Evolutionary conservation across 2,113 vertebrate species (phyloP).

Genomic region (Chlorodrepanis virens): DNA sequence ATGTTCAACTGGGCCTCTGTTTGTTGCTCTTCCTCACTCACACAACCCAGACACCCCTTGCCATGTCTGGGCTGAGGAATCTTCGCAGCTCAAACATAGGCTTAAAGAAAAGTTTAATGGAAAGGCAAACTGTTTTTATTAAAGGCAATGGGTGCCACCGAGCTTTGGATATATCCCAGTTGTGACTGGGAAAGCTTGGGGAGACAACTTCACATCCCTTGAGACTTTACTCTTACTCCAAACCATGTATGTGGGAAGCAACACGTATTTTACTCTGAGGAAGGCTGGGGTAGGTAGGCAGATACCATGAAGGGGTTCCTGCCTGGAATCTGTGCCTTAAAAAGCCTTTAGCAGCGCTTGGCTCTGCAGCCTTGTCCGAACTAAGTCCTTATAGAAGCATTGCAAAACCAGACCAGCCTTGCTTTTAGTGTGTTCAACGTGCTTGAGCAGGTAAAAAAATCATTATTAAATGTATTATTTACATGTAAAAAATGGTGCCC

Average conservation of each 20-base stretch:
- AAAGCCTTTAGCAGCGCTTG: neutral
- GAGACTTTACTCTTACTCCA: neutral
- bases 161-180: neutral
- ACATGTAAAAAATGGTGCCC: rapidly evolving
- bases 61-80: neutral
- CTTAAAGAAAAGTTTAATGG: neutral
- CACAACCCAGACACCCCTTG: neutral
- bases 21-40: neutral
- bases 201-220: neutral
- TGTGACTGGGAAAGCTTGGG: neutral
- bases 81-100: neutral
- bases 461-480: neutral
- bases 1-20: neutral
- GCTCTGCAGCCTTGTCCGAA: neutral
- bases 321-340: neutral
- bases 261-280: neutral
- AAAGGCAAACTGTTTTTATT: neutral
- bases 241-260: neutral
- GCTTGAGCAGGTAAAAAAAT: neutral
- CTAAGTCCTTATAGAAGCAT: neutral
- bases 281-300: neutral
- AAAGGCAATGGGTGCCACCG: neutral
- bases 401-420: neutral
- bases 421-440: rapidly evolving
- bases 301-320: neutral